Conservation (phyloP, 2,113 vertebrate genomes). For the Psophia crepitans region DNA sequence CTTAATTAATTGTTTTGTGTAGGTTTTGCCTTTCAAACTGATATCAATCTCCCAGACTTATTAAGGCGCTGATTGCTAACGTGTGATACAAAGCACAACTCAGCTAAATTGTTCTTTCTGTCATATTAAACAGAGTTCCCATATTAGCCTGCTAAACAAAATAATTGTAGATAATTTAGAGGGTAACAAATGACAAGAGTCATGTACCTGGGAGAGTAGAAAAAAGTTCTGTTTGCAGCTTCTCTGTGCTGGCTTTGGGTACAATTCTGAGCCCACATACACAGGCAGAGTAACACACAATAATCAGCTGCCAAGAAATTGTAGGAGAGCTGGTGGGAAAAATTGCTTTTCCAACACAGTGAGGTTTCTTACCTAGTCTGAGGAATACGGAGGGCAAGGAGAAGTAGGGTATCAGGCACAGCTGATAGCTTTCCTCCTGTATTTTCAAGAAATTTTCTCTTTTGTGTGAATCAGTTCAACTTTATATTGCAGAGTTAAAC, state of each 20-base stretch:
- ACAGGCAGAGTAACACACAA: not conserved
- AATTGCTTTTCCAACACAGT: not conserved
- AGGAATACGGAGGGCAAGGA: not conserved
- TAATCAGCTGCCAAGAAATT: not conserved
- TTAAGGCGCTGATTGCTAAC: conserved; percentile 71
- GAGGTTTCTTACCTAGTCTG: not conserved
- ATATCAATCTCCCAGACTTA: conserved; percentile 77
- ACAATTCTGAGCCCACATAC: not conserved
- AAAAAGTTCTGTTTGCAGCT: not conserved
- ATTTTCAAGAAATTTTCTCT: not conserved
- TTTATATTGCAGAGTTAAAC: not conserved
- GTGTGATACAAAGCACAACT: conserved; percentile 43
- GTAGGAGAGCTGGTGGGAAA: not conserved
- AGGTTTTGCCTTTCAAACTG: conserved; percentile 76
- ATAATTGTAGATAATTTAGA: conserved; percentile 60
- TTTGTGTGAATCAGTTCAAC: not conserved
- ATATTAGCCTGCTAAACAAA: conserved; percentile 50
- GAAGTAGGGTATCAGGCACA: not conserved
- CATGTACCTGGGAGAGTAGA: not conserved
- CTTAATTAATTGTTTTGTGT: conserved; percentile 84
- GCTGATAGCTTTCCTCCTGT: not conserved
- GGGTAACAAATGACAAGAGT: conserved; percentile 31
- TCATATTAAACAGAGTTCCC: conserved; percentile 57
- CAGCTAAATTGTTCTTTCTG: conserved; percentile 62
- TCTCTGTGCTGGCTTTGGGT: not conserved